These are phyloP conservation scores for Acromyrmex echinatior DNA, from an alignment of 1,140 invertebrate species.

Conservation along the genomic window DNA sequence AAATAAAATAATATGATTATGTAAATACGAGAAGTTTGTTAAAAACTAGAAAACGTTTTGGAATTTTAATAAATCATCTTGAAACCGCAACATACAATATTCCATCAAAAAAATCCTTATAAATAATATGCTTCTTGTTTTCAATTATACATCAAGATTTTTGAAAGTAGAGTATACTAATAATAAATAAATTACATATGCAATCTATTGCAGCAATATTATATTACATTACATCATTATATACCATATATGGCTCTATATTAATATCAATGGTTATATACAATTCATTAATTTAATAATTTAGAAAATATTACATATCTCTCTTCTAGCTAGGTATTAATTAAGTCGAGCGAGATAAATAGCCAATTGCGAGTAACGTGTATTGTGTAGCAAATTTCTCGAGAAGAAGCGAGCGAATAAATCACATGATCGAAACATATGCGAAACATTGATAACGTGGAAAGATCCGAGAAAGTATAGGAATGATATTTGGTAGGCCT, in stretches of 20 bases:
- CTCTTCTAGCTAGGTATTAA: background rate
- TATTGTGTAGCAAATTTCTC: background rate
- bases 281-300: background rate
- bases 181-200: too few relatives aligned
- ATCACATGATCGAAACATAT: conserved; percentile 35
- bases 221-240: background rate
- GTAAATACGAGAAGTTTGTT: background rate
- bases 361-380: background rate
- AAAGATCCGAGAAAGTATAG: conserved; percentile 18
- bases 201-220: background rate
- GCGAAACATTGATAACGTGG: conserved; percentile 7
- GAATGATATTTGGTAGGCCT: conserved; percentile 3
- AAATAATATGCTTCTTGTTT: background rate
- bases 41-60: background rate
- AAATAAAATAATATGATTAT: background rate
- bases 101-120: background rate
- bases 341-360: background rate
- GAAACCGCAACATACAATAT: background rate
- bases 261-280: background rate
- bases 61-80: background rate
- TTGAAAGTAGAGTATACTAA: too few relatives aligned
- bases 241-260: background rate
- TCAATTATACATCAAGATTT: background rate
- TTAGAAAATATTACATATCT: conserved; percentile 1
- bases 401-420: background rate